Evolutionary conservation across 2,888 invertebrate genomes (phyloP).

Genomic region (Cepaea hortensis): DNA sequence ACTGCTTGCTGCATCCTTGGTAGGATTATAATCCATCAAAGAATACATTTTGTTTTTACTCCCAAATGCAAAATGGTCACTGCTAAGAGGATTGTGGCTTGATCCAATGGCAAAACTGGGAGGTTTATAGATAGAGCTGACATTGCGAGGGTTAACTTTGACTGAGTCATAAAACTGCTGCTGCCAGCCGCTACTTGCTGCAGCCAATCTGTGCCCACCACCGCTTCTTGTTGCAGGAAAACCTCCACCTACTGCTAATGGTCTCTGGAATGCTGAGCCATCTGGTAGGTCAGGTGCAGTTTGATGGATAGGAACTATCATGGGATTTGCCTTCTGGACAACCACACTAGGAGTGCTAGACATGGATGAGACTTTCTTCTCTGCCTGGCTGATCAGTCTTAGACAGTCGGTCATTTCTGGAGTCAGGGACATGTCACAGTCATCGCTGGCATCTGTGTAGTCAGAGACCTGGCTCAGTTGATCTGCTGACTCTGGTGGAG

Average conservation of each 20-base stretch:
- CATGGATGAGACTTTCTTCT: slow-evolving; percentile 60
- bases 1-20: not conserved
- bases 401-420: slow-evolving; percentile 74
- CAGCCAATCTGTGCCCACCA: not conserved
- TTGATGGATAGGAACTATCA: not conserved
- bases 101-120: no score
- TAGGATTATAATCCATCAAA: not conserved
- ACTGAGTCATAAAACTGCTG: slow-evolving; percentile 50
- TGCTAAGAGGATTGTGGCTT: not conserved
- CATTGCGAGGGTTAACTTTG: slow-evolving; percentile 45
- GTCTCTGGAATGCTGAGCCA: not conserved
- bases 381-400: slow-evolving; percentile 71
- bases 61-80: not conserved
- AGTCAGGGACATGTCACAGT: slow-evolving; percentile 68
- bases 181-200: slow-evolving; percentile 39
- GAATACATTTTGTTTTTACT: not conserved
- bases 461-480: slow-evolving; percentile 66
- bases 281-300: not conserved
- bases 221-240: not conserved
- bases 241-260: not conserved
- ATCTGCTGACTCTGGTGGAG: slow-evolving; percentile 47
- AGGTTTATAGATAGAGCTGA: not conserved
- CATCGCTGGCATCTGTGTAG: not conserved
- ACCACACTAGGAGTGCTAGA: not conserved
- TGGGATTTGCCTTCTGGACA: not conserved